Percentiles rank a stretch among this genome's conserved stretches.
Conservation (phyloP, 2,797 vertebrate genomes). For the Poeciliopsis turneri region DNA sequence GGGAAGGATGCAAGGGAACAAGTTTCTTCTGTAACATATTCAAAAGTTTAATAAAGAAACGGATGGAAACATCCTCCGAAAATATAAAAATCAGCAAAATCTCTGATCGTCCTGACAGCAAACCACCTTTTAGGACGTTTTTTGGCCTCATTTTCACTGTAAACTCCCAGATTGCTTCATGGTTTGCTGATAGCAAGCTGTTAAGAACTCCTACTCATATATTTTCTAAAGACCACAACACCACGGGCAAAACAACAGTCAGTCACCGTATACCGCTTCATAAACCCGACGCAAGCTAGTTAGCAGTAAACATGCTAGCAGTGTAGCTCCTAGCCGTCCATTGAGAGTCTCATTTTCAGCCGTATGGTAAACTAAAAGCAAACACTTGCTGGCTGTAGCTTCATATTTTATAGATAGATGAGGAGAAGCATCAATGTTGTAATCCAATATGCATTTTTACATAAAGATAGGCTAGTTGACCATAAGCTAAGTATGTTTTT, state of each 20-base stretch:
- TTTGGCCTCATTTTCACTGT: not conserved
- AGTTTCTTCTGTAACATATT: no score
- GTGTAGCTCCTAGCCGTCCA: not conserved
- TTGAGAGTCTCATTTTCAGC: constrained; percentile 8
- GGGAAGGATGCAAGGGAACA: no score
- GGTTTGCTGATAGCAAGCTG: not conserved
- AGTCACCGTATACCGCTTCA: not conserved
- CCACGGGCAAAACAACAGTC: not conserved
- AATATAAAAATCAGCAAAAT: not conserved
- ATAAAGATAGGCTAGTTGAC: not conserved
- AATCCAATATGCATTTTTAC: constrained; percentile 1
- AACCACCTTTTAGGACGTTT: not conserved
- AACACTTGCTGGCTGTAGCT: constrained; percentile 5
- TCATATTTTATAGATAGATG: constrained; percentile 9
- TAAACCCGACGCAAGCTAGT: not conserved
- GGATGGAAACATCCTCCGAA: not conserved
- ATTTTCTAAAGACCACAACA: not conserved
- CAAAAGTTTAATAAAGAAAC: no score
- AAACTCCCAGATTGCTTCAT: not conserved
- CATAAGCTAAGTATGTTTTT: constrained; percentile 6
- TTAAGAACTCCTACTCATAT: not conserved
- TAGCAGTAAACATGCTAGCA: constrained; percentile 1
- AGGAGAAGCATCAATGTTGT: not conserved
- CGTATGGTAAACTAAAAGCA: constrained; percentile 16
- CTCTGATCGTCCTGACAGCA: not conserved